Evolutionary conservation across 2,888 invertebrate genomes (phyloP).

Genomic region (Pocota personata): DNA sequence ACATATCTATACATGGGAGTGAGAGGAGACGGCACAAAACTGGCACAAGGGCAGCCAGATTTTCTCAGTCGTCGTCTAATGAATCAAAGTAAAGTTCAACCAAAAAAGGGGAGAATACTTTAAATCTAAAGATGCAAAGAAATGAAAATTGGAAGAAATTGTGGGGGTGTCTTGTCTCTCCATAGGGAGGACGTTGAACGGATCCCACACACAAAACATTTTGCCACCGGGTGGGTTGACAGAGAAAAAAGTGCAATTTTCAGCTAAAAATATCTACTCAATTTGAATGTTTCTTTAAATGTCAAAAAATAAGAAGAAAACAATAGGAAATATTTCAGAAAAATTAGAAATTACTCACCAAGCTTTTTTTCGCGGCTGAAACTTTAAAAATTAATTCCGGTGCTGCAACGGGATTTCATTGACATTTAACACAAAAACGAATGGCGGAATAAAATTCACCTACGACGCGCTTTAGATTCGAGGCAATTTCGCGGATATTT

Average conservation of each 20-base stretch:
- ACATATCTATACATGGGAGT: conserved; percentile 1
- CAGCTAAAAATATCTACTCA: conserved; percentile 9
- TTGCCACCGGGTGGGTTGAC: too few species aligned
- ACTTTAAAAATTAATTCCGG: conserved; percentile 32
- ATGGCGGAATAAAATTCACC: conserved; percentile 46
- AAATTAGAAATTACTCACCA: conserved; percentile 14
- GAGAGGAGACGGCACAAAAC: neutral
- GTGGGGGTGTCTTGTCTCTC: neutral
- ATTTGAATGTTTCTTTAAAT: neutral
- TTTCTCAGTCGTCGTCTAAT: conserved; percentile 8
- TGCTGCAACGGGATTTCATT: conserved; percentile 61
- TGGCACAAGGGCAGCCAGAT: conserved; percentile 60
- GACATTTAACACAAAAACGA: conserved; percentile 55
- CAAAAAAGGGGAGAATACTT: conserved; percentile 24
- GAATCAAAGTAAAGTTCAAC: neutral
- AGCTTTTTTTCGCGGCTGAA: neutral
- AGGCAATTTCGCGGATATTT: neutral
- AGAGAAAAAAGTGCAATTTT: neutral
- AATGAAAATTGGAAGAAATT: neutral
- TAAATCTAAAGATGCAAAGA: neutral
- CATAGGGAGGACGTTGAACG: neutral
- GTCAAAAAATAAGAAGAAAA: neutral
- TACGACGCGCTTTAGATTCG: conserved; percentile 22
- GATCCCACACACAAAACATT: neutral
- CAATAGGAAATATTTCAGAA: neutral